Conservation (phyloP, 2,113 vertebrate species). For the Benitochromis conjunctus region DNA sequence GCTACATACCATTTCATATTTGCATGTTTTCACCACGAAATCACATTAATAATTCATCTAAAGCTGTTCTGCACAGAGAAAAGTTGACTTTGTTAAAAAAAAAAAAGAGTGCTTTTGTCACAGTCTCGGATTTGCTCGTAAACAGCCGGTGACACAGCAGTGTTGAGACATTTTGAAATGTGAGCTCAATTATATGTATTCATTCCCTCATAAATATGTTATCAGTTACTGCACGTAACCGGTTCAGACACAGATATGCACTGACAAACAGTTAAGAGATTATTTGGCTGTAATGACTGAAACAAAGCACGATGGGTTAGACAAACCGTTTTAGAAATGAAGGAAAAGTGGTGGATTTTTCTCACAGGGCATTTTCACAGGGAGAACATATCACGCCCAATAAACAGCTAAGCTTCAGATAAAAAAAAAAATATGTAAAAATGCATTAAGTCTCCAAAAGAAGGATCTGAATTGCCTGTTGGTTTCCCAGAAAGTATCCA, state of each 20-base stretch:
- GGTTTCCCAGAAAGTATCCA: constrained; percentile 24
- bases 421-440: background rate
- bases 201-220: constrained; percentile 44
- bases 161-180: constrained; percentile 41
- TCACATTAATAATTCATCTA: constrained; percentile 33
- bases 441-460: background rate
- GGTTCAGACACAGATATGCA: constrained; percentile 15
- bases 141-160: constrained; percentile 26
- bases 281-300: constrained; percentile 9
- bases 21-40: constrained; percentile 37
- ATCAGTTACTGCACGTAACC: constrained; percentile 8
- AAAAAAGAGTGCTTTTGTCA: constrained; percentile 18
- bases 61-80: constrained; percentile 15
- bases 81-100: background rate
- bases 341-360: background rate
- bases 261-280: background rate
- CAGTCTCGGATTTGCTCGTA: constrained; percentile 20
- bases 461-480: background rate
- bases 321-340: constrained; percentile 1
- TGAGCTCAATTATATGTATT: constrained; percentile 35
- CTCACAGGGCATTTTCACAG: background rate
- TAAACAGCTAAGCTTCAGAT: background rate
- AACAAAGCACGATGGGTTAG: constrained; percentile 9
- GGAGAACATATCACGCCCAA: background rate
- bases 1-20: constrained; percentile 14